Base-by-base conservation (phyloP, 2,797 vertebrate species). In the Diceros bicornis region DNA sequence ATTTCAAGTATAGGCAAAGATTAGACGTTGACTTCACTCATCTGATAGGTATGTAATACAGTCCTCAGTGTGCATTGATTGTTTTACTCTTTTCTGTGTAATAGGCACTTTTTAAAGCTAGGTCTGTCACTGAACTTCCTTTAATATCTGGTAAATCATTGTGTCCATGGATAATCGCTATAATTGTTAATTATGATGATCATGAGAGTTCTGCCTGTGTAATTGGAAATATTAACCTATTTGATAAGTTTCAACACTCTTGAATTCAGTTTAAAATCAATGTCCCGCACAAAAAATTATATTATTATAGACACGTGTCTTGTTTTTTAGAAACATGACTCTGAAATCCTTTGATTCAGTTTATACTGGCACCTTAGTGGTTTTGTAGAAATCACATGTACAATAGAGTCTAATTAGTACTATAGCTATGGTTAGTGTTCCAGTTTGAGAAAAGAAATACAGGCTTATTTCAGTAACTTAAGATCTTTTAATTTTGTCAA, bases 11-110 rank as follows among this genome's bases (percentile, higher is more conserved):
- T 96, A 99, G 99, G 92, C 99, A 99, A 98, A 98, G 99, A 97
- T 88, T 99, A 98, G 99, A 99, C 2, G 99, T 99, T 84, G 99
- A 99, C 98, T 99, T 99, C 92, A 99, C 99, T 57, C 99, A 99
- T 82, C 99, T 99, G 41, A 98, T 99, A 97, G 99, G 99, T 99
- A 99, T 62, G 99, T 98, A 96, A 71, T 74, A 64, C 72, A 59
- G 61, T 62, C 25, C 55, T 78, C 20, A 93, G 0, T 74, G 57
- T 29, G 0, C 13, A 50, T 59, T 75, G 21, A 69, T 78, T 88
- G 10, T 32, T 95, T 86, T 75, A 34, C 8, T 59, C 23, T 78
- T 3, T 82, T 95, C 17, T 89, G 13, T 79, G 21, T 69, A 69
- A 41, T 61, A 82, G 69, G 66, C 34, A 47, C 32, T 84, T 97